Conservation (phyloP, 1,140 invertebrate species). For the Psix sp. region DNA sequence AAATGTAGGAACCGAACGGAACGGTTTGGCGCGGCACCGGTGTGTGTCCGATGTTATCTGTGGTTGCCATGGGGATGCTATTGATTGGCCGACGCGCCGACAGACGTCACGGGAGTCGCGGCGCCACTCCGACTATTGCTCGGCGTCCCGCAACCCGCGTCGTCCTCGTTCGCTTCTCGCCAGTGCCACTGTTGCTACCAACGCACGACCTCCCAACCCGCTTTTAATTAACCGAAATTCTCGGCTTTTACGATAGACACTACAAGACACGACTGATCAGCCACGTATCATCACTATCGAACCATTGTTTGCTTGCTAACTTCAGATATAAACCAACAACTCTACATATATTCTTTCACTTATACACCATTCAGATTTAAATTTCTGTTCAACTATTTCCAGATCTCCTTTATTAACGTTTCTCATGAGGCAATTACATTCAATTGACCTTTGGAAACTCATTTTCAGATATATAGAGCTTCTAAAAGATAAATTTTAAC, state of each 20-base stretch:
- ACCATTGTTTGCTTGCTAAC: slow-evolving; percentile 29
- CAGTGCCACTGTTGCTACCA: slow-evolving; percentile 21
- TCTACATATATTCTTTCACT: too few relatives aligned
- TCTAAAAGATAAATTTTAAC: too few relatives aligned
- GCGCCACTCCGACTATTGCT: slow-evolving; percentile 76
- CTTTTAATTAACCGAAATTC: slow-evolving; percentile 60
- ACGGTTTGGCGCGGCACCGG: slow-evolving; percentile 62
- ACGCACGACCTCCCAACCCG: slow-evolving; percentile 20
- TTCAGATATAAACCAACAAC: slow-evolving; percentile 31
- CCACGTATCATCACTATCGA: slow-evolving; percentile 37
- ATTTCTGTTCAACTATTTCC: too few relatives aligned
- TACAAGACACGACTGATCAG: slow-evolving; percentile 42
- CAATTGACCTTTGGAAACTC: too few relatives aligned
- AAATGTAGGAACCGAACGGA: slow-evolving; percentile 50
- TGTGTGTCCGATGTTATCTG: slow-evolving; percentile 77
- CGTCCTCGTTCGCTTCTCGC: slow-evolving; percentile 39
- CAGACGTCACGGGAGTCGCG: slow-evolving; percentile 78
- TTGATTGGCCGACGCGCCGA: slow-evolving; percentile 78
- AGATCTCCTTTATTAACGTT: too few relatives aligned
- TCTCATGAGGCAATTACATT: too few relatives aligned
- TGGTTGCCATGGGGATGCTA: slow-evolving; percentile 78
- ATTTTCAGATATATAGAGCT: too few relatives aligned
- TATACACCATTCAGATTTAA: too few relatives aligned
- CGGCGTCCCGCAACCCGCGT: slow-evolving; percentile 54
- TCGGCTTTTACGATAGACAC: slow-evolving; percentile 42